Evolutionary conservation across 2,888 invertebrate genomes (phyloP).

Genomic region (Dione juno): DNA sequence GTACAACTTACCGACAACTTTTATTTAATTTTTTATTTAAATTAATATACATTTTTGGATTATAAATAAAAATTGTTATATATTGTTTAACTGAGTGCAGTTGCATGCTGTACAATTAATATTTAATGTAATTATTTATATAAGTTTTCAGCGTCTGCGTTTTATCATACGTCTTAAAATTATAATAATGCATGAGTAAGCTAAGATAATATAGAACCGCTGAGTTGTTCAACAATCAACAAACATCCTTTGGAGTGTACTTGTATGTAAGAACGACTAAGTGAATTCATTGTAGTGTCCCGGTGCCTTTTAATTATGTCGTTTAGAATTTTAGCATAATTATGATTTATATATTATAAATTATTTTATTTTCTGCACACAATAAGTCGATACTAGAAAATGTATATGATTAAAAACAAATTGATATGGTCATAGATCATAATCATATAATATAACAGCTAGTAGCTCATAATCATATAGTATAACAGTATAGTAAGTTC

Average conservation of each 20-base stretch:
- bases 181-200: slow-evolving; percentile 19
- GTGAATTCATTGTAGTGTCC: slow-evolving; percentile 28
- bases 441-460: not conserved
- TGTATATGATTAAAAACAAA: not conserved
- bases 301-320: not conserved
- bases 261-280: slow-evolving; percentile 13
- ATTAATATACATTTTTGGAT: too few species aligned
- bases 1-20: too few species aligned
- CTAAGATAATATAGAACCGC: slow-evolving; percentile 12
- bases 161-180: slow-evolving; percentile 4
- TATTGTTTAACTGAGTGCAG: too few species aligned
- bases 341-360: not conserved
- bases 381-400: not conserved
- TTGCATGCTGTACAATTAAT: not conserved
- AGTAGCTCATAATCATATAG: not conserved
- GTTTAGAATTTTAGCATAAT: slow-evolving; percentile 9
- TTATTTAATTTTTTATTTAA: too few species aligned
- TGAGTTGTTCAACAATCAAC: slow-evolving; percentile 32
- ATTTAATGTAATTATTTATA: not conserved
- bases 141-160: not conserved
- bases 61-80: too few species aligned
- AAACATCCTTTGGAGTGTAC: slow-evolving; percentile 30
- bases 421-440: too few species aligned
- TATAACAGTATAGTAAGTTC: not conserved
- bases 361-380: not conserved